These are phyloP conservation scores for Synanthedon formicaeformis DNA, from an alignment of 2,888 invertebrate genomes.

Conservation along the genomic window DNA sequence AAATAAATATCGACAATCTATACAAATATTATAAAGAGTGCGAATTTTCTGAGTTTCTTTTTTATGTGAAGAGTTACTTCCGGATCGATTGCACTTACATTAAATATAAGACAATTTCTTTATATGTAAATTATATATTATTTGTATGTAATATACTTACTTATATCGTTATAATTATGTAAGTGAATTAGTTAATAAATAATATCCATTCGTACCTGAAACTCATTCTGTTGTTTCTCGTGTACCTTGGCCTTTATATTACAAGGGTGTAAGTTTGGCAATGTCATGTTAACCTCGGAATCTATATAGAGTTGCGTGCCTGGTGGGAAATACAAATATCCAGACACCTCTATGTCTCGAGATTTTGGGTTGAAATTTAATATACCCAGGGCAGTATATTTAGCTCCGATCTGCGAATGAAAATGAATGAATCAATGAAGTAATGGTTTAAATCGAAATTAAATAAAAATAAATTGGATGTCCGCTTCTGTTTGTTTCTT, in stretches of 20 bases:
- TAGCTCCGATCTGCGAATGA: slow-evolving; percentile 44
- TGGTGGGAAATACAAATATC: slow-evolving; percentile 73
- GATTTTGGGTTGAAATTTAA: slow-evolving; percentile 58
- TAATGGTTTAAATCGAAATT: too few relatives aligned
- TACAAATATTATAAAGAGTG: too few relatives aligned
- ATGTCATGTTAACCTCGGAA: slow-evolving; percentile 77
- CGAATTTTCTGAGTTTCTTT: too few relatives aligned
- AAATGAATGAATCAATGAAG: not conserved
- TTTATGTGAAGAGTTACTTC: too few relatives aligned
- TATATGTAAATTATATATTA: too few relatives aligned
- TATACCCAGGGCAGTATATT: slow-evolving; percentile 45
- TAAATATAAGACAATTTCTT: too few relatives aligned
- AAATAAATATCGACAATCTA: too few relatives aligned
- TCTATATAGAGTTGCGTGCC: slow-evolving; percentile 76
- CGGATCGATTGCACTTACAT: too few relatives aligned
- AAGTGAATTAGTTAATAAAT: not conserved
- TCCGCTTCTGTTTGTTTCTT: too few relatives aligned
- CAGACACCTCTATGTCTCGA: slow-evolving; percentile 46
- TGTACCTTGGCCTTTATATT: slow-evolving; percentile 73
- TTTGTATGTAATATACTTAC: too few relatives aligned
- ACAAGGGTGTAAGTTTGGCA: slow-evolving; percentile 81
- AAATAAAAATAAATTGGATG: too few relatives aligned
- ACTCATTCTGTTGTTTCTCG: slow-evolving; percentile 77
- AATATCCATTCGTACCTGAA: slow-evolving; percentile 66
- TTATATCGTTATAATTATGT: too few relatives aligned